phyloP scores from a whole-genome alignment of 2,113 vertebrate species.

The Paradoxurus hermaphroditus region DNA sequence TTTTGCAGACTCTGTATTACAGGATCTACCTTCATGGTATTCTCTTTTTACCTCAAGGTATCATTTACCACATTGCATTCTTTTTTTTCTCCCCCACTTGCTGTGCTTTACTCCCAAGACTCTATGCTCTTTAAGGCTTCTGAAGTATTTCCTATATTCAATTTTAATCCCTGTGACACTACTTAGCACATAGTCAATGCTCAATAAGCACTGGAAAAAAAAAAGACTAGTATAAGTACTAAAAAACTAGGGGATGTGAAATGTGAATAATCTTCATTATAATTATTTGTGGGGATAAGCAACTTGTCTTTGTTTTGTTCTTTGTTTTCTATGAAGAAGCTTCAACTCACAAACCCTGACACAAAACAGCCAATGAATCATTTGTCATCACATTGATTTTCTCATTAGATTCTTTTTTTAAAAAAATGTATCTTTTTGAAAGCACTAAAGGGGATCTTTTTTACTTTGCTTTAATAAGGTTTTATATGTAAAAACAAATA shows the following conservation, averaged over 20 bases:
- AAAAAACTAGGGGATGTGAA: not conserved
- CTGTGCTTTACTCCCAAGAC: not conserved
- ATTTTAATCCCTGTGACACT: not conserved
- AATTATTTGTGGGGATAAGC: not conserved
- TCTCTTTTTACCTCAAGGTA: not conserved
- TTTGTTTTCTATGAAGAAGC: not conserved
- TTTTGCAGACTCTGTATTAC: not conserved
- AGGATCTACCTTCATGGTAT: not conserved
- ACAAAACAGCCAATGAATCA: not conserved
- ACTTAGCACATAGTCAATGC: not conserved
- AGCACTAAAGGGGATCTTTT: not conserved
- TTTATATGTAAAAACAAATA: not conserved
- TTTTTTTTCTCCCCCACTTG: not conserved
- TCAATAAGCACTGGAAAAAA: not conserved
- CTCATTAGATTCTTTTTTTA: not conserved
- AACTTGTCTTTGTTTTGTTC: not conserved
- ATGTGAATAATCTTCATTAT: not conserved
- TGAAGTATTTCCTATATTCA: not conserved
- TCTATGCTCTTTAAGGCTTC: not conserved
- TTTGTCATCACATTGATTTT: conserved; percentile 15
- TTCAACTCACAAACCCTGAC: not conserved
- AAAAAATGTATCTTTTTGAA: not conserved
- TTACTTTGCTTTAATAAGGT: not conserved
- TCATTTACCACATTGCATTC: not conserved
- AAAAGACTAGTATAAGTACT: not conserved